A percentile compares a stretch with the other conserved stretches of the same genome.
These are phyloP conservation scores for Hydra vulgaris DNA, from an alignment of 30 jellyfish, hydroid and myxozoan genomes.

Conservation along the genomic window DNA sequence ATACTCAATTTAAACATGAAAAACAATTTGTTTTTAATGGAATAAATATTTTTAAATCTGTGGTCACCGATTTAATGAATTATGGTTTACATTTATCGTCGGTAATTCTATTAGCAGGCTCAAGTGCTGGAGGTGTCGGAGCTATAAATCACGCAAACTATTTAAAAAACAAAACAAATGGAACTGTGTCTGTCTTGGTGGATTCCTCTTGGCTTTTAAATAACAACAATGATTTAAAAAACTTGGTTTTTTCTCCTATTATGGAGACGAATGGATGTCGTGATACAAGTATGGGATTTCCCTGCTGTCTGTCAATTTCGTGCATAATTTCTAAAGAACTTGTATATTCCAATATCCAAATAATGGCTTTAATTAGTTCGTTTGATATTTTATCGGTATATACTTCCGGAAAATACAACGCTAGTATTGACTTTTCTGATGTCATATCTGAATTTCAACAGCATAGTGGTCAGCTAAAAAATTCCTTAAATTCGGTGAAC, in stretches of 20 bases:
- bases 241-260: slow-evolving; percentile 4
- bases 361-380: slow-evolving; percentile 42
- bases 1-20: neutral
- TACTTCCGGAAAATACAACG: neutral
- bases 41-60: slow-evolving; percentile 31
- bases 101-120: slow-evolving; percentile 50
- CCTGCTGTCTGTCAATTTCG: slow-evolving; percentile 67
- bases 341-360: slow-evolving; percentile 29
- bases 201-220: slow-evolving; percentile 87
- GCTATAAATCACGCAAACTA: slow-evolving; percentile 40
- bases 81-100: slow-evolving; percentile 43
- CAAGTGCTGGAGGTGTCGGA: slow-evolving; percentile 96
- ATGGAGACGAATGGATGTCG: slow-evolving; percentile 32
- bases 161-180: slow-evolving; percentile 8
- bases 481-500: slow-evolving; percentile 31
- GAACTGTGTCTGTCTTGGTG: slow-evolving; percentile 21
- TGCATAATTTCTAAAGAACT: slow-evolving; percentile 45
- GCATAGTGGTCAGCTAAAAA: slow-evolving; percentile 50
- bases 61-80: slow-evolving; percentile 28
- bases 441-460: slow-evolving; percentile 48
- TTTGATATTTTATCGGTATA: slow-evolving; percentile 50
- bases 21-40: slow-evolving; percentile 40
- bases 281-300: slow-evolving; percentile 43
- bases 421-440: neutral
- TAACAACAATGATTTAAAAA: slow-evolving; percentile 5